A percentile compares a stretch with the other conserved stretches of the same genome.
phyloP scores from a whole-genome alignment of 1,140 invertebrate genomes.

The Nasonia longicornis region DNA sequence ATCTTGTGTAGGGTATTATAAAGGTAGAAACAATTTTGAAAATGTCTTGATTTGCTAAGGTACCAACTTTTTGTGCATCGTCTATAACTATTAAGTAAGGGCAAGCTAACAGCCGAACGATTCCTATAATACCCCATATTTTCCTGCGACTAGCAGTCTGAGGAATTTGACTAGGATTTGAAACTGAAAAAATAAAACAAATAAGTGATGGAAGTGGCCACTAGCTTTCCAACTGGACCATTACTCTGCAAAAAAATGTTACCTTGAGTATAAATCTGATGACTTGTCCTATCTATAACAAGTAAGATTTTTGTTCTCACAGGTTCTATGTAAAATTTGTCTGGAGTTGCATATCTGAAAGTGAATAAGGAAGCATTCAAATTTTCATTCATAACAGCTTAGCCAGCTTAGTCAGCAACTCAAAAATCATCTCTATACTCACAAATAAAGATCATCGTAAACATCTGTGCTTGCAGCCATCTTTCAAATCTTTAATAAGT shows the following conservation, averaged over 20 bases:
- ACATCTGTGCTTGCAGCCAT: slow-evolving; percentile 66
- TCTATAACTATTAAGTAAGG: slow-evolving; percentile 93
- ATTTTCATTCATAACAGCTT: background rate
- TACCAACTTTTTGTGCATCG: slow-evolving; percentile 85
- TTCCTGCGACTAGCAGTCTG: slow-evolving; percentile 75
- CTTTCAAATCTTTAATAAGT: slow-evolving; percentile 34
- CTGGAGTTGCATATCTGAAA: slow-evolving; percentile 77
- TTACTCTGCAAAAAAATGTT: slow-evolving; percentile 51
- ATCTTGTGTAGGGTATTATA: slow-evolving; percentile 87
- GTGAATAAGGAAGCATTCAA: slow-evolving; percentile 17
- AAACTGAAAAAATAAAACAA: slow-evolving; percentile 61
- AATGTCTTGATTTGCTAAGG: slow-evolving; percentile 86
- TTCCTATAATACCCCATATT: slow-evolving; percentile 92
- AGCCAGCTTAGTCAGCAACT: slow-evolving; percentile 9
- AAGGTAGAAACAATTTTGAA: slow-evolving; percentile 88
- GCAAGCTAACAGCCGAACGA: slow-evolving; percentile 86
- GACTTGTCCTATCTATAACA: slow-evolving; percentile 79
- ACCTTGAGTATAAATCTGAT: slow-evolving; percentile 77
- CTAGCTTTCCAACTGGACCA: slow-evolving; percentile 15
- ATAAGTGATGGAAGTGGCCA: background rate
- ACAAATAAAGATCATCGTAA: slow-evolving; percentile 76
- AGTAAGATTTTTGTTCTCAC: slow-evolving; percentile 73
- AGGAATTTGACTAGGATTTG: slow-evolving; percentile 72
- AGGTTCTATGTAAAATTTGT: slow-evolving; percentile 81
- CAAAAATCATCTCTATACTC: slow-evolving; percentile 57